Base-by-base conservation (phyloP, 2,113 vertebrate species). In the Scomber scombrus region DNA sequence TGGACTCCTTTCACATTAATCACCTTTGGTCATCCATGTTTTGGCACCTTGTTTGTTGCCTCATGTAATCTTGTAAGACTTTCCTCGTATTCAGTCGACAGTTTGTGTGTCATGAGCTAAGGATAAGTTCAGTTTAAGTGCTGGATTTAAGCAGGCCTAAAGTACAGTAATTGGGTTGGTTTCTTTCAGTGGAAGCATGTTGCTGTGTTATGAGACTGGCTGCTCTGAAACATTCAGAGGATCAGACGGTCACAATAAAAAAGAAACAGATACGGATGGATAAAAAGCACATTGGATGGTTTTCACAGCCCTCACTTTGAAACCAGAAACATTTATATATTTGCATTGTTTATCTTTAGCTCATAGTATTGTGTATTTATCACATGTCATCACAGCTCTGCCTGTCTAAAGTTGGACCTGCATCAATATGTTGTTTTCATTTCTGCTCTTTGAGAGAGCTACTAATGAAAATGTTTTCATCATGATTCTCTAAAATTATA, bases 151-250 rank as follows among this genome's bases (percentile, higher is more conserved):
- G 75, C 54, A 65, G 50, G 60, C 26, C 84, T 73, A 14, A 76
- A 85, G 81, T 89, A 82, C n/a, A 26, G 23, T 26, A 26, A 82
- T 80, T 77, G 51, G 81, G 61, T 74, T 82, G 49, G 16, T 77
- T 40, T 40, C 0, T 40, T 9, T 40, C 34, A 40, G 34, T 40
- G 34, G 34, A 40, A 40, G 34, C 34, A 40, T 40, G 34, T 8
- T 40, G 34, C 34, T 40, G 7, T 40, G 34, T 40, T 40, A 7
- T 40, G 34, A 40, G 34, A 40, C 9, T 40, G 34, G 34, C 6
- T 40, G 34, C 6, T 63, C 34, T 19, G 47, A 63, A 46, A 82
- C 14, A 81, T 63, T 71, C 26, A 71, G 45, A 77, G 55, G 45
- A 74, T 34, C 57, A 62, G 19, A 45, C 12, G 49, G 54, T 50